Percentiles rank a stretch among this genome's conserved stretches.
These are phyloP conservation scores for Ericerus pela DNA, from an alignment of 1,140 invertebrate genomes.

Conservation along the genomic window DNA sequence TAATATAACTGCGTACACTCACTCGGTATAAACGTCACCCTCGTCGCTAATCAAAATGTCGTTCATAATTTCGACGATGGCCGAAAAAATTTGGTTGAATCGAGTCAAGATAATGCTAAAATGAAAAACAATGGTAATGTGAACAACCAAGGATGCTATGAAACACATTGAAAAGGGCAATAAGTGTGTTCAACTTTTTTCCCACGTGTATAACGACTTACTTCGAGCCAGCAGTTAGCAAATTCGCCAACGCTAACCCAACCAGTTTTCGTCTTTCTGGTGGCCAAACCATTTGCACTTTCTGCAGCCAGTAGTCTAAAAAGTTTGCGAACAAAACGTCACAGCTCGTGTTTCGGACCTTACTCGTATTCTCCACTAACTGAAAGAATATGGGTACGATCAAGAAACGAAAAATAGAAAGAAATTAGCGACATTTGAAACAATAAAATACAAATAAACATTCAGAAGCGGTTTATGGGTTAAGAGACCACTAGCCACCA, in stretches of 20 bases:
- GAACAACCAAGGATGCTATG: too few relatives aligned
- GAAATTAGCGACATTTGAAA: too few relatives aligned
- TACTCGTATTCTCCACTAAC: constrained; percentile 10
- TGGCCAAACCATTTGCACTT: constrained; percentile 60
- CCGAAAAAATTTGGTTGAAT: constrained; percentile 57
- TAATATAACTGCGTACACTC: too few relatives aligned
- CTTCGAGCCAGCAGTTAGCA: constrained; percentile 49
- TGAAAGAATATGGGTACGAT: too few relatives aligned
- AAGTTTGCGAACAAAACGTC: constrained; percentile 9
- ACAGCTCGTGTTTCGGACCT: constrained; percentile 16
- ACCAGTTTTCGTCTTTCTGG: constrained; percentile 64
- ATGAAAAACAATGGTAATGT: constrained; percentile 19
- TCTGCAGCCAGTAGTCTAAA: constrained; percentile 59
- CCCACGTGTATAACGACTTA: too few relatives aligned
- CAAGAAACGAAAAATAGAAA: too few relatives aligned
- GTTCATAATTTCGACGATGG: constrained; percentile 68
- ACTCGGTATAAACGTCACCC: constrained; percentile 49
- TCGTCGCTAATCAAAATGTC: constrained; percentile 61
- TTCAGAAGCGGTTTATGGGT: too few relatives aligned
- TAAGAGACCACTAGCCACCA: too few relatives aligned
- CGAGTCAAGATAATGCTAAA: constrained; percentile 47
- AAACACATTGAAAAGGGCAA: too few relatives aligned
- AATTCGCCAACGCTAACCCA: constrained; percentile 63
- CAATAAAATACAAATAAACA: too few relatives aligned
- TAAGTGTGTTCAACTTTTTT: too few relatives aligned